Conservation (phyloP, 2,888 invertebrate genomes). For the Escarpia spicata region DNA sequence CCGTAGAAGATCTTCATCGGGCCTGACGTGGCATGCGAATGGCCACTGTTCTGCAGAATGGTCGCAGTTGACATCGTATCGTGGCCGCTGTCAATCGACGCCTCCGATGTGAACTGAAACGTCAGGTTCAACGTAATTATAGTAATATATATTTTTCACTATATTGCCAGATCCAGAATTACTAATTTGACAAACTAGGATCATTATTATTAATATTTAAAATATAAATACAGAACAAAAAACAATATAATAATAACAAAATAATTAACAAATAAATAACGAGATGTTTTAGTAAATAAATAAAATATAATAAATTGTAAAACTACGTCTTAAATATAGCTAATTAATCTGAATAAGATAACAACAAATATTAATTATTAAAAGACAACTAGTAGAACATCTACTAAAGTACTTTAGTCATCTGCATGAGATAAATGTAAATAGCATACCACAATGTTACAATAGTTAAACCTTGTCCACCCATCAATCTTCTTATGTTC, state of each 20-base stretch:
- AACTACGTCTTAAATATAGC: no score
- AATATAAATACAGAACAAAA: not conserved
- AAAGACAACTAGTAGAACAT: not conserved
- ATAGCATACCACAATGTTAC: not conserved
- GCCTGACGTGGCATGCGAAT: constrained; percentile 18
- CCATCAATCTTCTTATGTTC: no score
- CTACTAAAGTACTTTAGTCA: not conserved
- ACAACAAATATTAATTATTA: not conserved
- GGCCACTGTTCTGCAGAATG: not conserved
- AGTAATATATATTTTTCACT: not conserved
- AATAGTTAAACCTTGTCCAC: not conserved
- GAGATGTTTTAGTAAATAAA: no score
- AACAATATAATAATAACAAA: no score
- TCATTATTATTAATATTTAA: no score
- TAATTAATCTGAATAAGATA: no score
- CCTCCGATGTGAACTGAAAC: constrained; percentile 42
- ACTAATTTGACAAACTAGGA: no score
- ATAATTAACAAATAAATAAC: no score
- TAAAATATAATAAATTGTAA: no score
- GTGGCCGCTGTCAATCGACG: constrained; percentile 62
- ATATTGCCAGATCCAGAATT: no score
- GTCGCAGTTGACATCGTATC: constrained; percentile 55
- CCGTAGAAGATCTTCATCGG: constrained; percentile 21
- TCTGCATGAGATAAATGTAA: not conserved
- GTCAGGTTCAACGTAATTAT: not conserved